Evolutionary conservation across 2,797 vertebrate species (phyloP).

Genomic region (Perodicticus potto): DNA sequence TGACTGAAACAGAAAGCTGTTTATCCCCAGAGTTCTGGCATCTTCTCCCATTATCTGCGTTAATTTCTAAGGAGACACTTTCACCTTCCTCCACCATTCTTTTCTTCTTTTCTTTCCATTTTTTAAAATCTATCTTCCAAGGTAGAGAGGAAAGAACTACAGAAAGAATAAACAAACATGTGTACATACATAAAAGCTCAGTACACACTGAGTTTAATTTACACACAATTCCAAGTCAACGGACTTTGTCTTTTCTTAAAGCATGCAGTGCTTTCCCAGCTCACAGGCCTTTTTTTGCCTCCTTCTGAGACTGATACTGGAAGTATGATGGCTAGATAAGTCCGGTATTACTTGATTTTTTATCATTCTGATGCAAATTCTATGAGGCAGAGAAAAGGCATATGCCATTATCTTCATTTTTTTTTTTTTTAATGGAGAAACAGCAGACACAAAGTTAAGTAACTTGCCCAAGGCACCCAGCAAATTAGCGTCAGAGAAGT

Average conservation of each 20-base stretch:
- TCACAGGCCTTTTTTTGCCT: background rate
- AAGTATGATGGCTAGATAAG: slow-evolving; percentile 43
- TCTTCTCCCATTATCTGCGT: background rate
- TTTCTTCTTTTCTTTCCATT: background rate
- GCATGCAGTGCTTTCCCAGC: background rate
- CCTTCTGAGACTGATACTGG: slow-evolving; percentile 30
- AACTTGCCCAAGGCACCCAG: slow-evolving; percentile 63
- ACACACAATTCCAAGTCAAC: background rate
- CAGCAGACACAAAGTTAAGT: slow-evolving; percentile 62
- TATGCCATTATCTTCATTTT: slow-evolving; percentile 54
- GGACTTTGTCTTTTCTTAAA: background rate
- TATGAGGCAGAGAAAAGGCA: slow-evolving; percentile 69
- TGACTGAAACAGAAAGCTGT: background rate
- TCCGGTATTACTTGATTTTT: slow-evolving; percentile 56
- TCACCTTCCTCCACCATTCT: background rate
- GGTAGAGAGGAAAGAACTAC: background rate
- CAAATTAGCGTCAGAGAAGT: slow-evolving; percentile 63
- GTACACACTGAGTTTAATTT: background rate
- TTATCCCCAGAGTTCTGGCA: background rate
- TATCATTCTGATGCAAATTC: slow-evolving; percentile 69
- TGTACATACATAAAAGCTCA: background rate
- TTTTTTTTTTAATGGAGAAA: slow-evolving; percentile 51
- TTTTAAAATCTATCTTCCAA: background rate
- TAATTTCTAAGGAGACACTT: slow-evolving; percentile 27
- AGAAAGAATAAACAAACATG: background rate